Conservation (phyloP, 2,113 vertebrate species). For the Anoplopoma fimbria region DNA sequence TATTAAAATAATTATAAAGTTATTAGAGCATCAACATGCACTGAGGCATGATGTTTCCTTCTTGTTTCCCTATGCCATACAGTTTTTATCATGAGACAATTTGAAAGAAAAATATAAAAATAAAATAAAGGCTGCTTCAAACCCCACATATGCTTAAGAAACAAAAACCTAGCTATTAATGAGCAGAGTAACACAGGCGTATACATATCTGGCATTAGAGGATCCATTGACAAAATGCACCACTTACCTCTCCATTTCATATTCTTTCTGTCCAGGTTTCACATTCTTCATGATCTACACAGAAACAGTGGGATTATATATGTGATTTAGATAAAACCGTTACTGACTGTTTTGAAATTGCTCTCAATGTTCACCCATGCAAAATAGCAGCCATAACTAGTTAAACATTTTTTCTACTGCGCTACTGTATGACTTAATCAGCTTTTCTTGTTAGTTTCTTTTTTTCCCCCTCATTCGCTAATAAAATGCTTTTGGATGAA, state of each 20-base stretch:
- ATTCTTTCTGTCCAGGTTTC: slow-evolving; percentile 78
- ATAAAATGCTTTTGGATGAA: not conserved
- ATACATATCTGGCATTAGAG: not conserved
- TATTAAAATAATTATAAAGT: no score
- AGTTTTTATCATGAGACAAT: no score
- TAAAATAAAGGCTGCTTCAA: not conserved
- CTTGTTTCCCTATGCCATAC: no score
- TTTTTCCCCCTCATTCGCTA: not conserved
- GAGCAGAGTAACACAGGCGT: not conserved
- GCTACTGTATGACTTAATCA: not conserved
- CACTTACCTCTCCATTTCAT: slow-evolving; percentile 82
- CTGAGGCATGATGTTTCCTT: no score
- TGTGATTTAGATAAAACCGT: not conserved
- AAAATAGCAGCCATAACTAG: not conserved
- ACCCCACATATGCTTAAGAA: not conserved
- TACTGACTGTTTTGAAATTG: not conserved
- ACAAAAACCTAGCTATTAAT: not conserved
- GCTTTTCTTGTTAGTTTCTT: not conserved
- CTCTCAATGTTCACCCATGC: not conserved
- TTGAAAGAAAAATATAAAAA: no score
- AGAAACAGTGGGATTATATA: not conserved
- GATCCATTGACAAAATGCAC: not conserved
- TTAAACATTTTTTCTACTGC: not conserved
- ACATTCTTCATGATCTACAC: slow-evolving; percentile 81
- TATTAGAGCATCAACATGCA: no score